Percentiles rank a stretch among this genome's conserved stretches.
These are phyloP conservation scores for Uloborus plumipes DNA, from an alignment of 2,888 invertebrate species.

Conservation along the genomic window DNA sequence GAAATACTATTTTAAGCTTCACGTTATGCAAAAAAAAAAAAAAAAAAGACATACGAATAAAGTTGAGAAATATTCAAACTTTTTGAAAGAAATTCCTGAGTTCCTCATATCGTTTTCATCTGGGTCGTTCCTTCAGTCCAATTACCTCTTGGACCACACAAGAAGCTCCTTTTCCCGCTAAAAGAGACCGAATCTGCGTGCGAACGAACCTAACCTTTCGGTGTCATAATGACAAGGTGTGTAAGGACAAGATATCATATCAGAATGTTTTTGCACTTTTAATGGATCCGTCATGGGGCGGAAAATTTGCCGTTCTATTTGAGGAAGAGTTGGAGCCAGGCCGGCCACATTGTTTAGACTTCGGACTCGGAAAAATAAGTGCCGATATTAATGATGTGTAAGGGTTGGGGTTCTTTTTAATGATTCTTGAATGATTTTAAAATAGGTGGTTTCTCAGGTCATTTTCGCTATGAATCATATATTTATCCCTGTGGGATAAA, in stretches of 20 bases:
- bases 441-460: not conserved
- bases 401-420: constrained; percentile 28
- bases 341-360: no score
- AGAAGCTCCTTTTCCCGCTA: not conserved
- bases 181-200: not conserved
- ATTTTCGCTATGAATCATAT: no score
- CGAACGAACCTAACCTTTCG: constrained; percentile 39
- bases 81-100: no score
- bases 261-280: constrained; percentile 41
- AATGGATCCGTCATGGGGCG: constrained; percentile 43
- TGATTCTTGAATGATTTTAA: constrained; percentile 19
- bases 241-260: constrained; percentile 36
- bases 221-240: constrained; percentile 51
- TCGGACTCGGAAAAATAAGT: not conserved
- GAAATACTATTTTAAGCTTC: no score
- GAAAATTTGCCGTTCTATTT: constrained; percentile 20
- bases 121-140: no score
- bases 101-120: no score
- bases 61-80: no score
- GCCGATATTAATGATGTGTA: constrained; percentile 25
- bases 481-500: no score
- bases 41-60: no score
- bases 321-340: not conserved
- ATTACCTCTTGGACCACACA: constrained; percentile 31
- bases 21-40: no score